Evolutionary conservation across 64 coral and sea anemone genomes (phyloP), one percentile per base, ranked within the genome.

Genomic region (Porites australiensis): DNA sequence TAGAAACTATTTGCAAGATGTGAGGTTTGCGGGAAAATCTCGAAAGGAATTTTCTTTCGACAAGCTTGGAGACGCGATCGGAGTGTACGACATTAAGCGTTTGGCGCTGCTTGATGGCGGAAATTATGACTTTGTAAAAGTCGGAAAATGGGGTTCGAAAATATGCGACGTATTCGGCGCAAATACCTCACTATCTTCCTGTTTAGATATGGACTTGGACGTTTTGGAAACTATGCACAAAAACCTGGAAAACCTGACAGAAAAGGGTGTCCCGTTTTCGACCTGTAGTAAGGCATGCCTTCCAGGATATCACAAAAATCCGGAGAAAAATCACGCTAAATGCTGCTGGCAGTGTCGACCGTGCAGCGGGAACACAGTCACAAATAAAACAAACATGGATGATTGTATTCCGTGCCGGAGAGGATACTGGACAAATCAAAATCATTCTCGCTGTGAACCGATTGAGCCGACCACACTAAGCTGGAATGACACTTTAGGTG

Each of bases 331-430:
- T 52, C 50, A 70, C 12, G 86, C 91, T 4, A 96, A 96, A 66
- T 96, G 95, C 15, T 96, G 95, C 52, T 96, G 95, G 95, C 69
- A 91, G 15, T 96, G 95, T 43, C 76, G 77, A 4, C 74, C 71
- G 14, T 96, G 95, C 68, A 53, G 72, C 11, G 91, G 82, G 23
- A 86, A 78, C n/a, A 86, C 83, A 14, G 57, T 93, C 43, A 59
- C 95, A 6, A 93, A 96, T 11, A 23, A 44, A 51, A 80, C 91
- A 8, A 76, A 93, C 55, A 93, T 87, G 71, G 91, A 96, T 15
- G 80, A 90, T 10, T 96, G 95, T 67, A 44, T 64, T 37, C 85
- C 71, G 50, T 96, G 95, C 55, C 95, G 79, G 18, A 84, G 44
- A 66, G 95, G 95, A 16, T 90, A 73, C 7, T 93, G 95, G 87